A percentile compares a stretch with the other conserved stretches of the same genome.
These are phyloP conservation scores for Brachyrhaphis roseni DNA, from an alignment of 2,797 vertebrate species.

Conservation along the genomic window DNA sequence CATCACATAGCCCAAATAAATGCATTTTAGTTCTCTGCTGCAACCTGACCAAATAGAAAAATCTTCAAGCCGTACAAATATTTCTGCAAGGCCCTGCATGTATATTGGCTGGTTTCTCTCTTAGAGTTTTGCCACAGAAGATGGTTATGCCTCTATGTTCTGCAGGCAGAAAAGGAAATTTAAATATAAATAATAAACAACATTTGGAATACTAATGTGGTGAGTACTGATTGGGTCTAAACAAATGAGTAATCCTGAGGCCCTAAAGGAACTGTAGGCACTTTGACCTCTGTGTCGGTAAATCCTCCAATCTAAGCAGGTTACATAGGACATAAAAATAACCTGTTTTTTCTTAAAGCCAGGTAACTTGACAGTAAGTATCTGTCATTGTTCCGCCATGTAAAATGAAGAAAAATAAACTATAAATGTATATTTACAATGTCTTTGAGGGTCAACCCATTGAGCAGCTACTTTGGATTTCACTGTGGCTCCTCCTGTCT, in stretches of 20 bases:
- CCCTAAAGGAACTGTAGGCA: constrained; percentile 37
- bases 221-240: constrained; percentile 40
- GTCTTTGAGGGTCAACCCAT: constrained; percentile 61
- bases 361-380: background rate
- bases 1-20: background rate
- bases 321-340: background rate
- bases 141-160: constrained; percentile 48
- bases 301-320: constrained; percentile 32
- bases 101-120: constrained; percentile 50
- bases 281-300: constrained; percentile 58
- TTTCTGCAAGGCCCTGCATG: constrained; percentile 63
- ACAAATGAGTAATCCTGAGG: constrained; percentile 58
- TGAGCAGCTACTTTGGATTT: constrained; percentile 53
- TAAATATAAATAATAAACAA: constrained; percentile 61
- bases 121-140: constrained; percentile 43
- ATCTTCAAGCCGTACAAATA: background rate
- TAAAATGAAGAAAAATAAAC: background rate
- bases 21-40: background rate
- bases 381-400: background rate
- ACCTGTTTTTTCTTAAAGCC: background rate
- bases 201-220: constrained; percentile 71
- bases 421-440: background rate
- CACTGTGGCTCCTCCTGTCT: constrained; percentile 46
- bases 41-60: background rate
- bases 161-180: constrained; percentile 52